Evolutionary conservation across 2,113 vertebrate genomes (phyloP).

Genomic region (Peromyscus leucopus): DNA sequence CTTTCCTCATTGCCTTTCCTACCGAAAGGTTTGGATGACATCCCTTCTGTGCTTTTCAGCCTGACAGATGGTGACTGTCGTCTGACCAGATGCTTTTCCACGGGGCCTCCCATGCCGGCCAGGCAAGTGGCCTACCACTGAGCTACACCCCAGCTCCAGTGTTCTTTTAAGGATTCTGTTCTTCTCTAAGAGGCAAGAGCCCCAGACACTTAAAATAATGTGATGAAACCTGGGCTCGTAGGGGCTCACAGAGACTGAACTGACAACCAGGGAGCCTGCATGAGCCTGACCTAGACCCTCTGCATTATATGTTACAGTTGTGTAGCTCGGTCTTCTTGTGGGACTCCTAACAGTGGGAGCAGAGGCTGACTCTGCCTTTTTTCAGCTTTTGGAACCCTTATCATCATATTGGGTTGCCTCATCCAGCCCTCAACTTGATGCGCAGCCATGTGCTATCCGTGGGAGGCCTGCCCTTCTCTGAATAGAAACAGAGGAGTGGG

Average conservation of each 20-base stretch:
- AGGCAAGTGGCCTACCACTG: too few relatives aligned
- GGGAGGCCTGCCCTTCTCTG: not conserved
- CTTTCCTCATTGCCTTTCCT: too few relatives aligned
- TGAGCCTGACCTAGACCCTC: not conserved
- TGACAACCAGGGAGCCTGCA: not conserved
- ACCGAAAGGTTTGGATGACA: not conserved
- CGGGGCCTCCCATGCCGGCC: not conserved
- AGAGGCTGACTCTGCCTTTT: not conserved
- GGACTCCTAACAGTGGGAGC: not conserved
- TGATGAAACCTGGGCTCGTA: not conserved
- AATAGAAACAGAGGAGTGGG: not conserved
- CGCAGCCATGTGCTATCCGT: not conserved
- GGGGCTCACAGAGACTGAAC: not conserved
- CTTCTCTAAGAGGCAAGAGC: not conserved
- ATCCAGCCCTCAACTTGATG: not conserved
- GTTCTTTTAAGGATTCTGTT: not conserved
- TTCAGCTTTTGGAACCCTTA: not conserved
- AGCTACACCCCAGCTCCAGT: not conserved
- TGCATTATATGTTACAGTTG: not conserved
- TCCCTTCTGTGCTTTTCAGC: not conserved
- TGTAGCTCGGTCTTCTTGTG: not conserved
- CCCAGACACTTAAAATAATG: not conserved
- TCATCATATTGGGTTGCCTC: not conserved
- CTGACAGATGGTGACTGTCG: not conserved
- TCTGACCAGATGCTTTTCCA: not conserved